Base-by-base conservation (phyloP, 2,888 invertebrate genomes). In the Ceramica pisi region DNA sequence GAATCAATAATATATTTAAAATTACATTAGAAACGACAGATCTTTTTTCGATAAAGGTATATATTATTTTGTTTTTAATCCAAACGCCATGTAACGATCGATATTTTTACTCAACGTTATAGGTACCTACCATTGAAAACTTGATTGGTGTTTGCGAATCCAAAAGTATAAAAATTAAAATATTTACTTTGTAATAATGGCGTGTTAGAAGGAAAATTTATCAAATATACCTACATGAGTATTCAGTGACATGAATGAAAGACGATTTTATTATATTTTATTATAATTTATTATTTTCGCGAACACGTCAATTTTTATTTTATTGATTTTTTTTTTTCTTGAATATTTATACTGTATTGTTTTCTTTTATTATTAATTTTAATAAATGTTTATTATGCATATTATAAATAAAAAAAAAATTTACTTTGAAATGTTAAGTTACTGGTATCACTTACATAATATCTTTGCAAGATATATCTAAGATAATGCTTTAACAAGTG, bases 1-100 rank as follows among this genome's bases (percentile, higher is more conserved):
- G 83, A 87, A 87, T 87, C 87, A 88, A 91, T 90, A 89, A 89
- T 89, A 90, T 89, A 89, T 90, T 87, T 87, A 86, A 88, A 89
- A 86, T 83, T 83, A 88, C 83, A 86, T 88, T 87, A 85, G 57
- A 73, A 83, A 83, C 83, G 89, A 89, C 87, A 86, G 81, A 69
- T 79, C 85, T 86, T 87, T 86, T 85, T 78, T 80, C 81, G 77
- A 79, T 83, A 78, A 85, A 84, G 77, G 61, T 73, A 75, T 71
- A 44, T 61, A 50, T 71, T 75, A 53, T 48, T 59, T 63, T 67
- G 61, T 75, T 81, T 82, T 83, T 75, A 80, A 82, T 78, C 71
- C 71, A 74, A 74, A 55, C 66, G 51, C 46, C 21, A 61, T 67
- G 51, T 75, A 26, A 21, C 48, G 57, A 78, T 75, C 71, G 48